Conservation (phyloP, 2,113 vertebrate species). For the Cyprinodon brontotheroides region DNA sequence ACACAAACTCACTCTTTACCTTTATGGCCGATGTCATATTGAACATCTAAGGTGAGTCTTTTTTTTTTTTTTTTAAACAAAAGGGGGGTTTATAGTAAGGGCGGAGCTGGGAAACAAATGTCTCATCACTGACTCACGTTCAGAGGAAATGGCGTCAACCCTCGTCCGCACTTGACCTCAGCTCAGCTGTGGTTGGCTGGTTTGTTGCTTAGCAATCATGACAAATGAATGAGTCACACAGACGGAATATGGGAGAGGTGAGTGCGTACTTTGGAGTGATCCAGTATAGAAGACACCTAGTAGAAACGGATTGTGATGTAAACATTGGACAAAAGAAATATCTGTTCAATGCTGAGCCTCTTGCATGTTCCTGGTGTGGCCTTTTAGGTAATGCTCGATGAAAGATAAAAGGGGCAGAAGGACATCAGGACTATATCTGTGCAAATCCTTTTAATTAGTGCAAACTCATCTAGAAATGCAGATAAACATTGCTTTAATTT, state of each 20-base stretch:
- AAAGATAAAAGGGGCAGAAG: not conserved
- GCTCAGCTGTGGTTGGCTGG: constrained; percentile 56
- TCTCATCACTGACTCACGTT: constrained; percentile 69
- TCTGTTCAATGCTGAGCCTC: constrained; percentile 3
- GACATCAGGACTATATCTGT: not conserved
- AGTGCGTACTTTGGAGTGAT: constrained; percentile 16
- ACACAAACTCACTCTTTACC: not conserved
- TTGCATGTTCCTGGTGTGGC: not conserved
- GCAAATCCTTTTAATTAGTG: not conserved
- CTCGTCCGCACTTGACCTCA: constrained; percentile 53
- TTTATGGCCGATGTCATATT: not conserved
- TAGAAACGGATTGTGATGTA: not conserved
- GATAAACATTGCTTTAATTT: not conserved
- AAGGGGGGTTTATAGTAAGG: constrained; percentile 12
- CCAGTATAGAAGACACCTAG: constrained; percentile 14
- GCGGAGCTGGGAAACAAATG: constrained; percentile 41
- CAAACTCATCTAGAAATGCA: not conserved
- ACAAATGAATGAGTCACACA: constrained; percentile 69
- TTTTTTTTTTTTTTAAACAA: constrained; percentile 1
- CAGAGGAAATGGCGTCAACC: constrained; percentile 71
- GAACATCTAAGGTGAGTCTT: not conserved
- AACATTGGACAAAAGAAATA: constrained; percentile 26
- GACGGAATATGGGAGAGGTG: constrained; percentile 25
- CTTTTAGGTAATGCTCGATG: constrained; percentile 36
- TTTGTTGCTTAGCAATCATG: constrained; percentile 74